Conservation (phyloP, 2,797 vertebrate genomes). For the Anabacerthia variegaticeps region DNA sequence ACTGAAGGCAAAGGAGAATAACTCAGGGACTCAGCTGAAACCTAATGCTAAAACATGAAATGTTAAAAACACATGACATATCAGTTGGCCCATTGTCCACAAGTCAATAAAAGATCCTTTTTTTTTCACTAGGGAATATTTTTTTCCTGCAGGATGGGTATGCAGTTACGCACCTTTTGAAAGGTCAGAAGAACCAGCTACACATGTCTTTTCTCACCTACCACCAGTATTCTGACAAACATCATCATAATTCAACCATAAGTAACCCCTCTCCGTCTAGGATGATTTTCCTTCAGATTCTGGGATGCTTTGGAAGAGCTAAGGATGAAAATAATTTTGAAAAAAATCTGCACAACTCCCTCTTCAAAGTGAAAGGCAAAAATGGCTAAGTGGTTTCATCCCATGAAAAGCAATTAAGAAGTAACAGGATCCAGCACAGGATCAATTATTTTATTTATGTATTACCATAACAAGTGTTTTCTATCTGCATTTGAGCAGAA, state of each 20-base stretch:
- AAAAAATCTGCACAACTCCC: rapidly evolving
- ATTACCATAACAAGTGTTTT: not conserved
- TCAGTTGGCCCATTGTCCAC: not conserved
- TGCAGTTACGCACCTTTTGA: not conserved
- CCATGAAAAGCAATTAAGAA: not conserved
- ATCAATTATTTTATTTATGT: not conserved
- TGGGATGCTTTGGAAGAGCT: not conserved
- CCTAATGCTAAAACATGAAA: not conserved
- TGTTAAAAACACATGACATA: not conserved
- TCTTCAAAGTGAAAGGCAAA: not conserved
- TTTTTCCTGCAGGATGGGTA: not conserved
- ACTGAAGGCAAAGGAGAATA: not conserved
- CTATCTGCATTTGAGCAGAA: not conserved
- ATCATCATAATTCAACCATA: not conserved
- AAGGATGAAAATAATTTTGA: not conserved
- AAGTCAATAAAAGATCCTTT: not conserved
- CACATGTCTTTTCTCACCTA: not conserved
- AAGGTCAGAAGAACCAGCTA: not conserved
- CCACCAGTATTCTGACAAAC: not conserved
- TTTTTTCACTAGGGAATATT: not conserved
- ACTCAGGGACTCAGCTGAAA: not conserved
- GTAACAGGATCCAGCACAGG: not conserved
- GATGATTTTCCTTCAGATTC: not conserved
- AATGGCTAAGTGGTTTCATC: not conserved
- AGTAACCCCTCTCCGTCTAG: not conserved